Evolutionary conservation across 1,140 invertebrate genomes (phyloP).

Genomic region (Subanguina moxae): DNA sequence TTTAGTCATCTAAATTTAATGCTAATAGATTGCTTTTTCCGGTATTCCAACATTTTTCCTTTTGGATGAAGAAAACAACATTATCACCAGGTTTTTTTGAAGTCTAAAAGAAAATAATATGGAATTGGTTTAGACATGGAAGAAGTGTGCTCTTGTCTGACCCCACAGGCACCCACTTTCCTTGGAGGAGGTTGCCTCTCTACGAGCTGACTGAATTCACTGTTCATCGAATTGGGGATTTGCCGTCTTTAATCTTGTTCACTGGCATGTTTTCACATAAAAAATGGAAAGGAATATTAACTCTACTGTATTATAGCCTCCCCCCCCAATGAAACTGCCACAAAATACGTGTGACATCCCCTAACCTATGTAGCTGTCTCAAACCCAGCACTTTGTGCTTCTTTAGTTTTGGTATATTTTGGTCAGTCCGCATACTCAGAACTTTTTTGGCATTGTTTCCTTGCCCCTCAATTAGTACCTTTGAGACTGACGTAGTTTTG

Average conservation of each 20-base stretch:
- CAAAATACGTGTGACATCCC: neutral
- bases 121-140: slow-evolving; percentile 14
- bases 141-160: slow-evolving; percentile 30
- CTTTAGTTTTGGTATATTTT: too few relatives aligned
- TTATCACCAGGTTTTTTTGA: slow-evolving; percentile 24
- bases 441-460: too few relatives aligned
- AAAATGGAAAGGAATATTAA: neutral
- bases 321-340: neutral
- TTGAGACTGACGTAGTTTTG: too few relatives aligned
- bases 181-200: slow-evolving; percentile 21
- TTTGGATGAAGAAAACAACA: slow-evolving; percentile 23
- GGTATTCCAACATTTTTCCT: slow-evolving; percentile 34
- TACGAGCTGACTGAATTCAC: slow-evolving; percentile 36
- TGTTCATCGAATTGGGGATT: slow-evolving; percentile 26
- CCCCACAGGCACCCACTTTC: slow-evolving; percentile 26
- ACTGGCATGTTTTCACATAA: slow-evolving; percentile 14
- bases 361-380: too few relatives aligned
- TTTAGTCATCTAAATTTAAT: neutral
- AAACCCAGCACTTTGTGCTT: too few relatives aligned
- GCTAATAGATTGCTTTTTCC: slow-evolving; percentile 8
- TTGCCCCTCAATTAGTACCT: too few relatives aligned
- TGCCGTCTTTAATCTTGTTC: slow-evolving; percentile 31
- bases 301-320: neutral
- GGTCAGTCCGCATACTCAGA: too few relatives aligned
- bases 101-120: too few relatives aligned